Evolutionary conservation across 2,797 vertebrate species (phyloP).

Genomic region (Amphiprion clarkii): DNA sequence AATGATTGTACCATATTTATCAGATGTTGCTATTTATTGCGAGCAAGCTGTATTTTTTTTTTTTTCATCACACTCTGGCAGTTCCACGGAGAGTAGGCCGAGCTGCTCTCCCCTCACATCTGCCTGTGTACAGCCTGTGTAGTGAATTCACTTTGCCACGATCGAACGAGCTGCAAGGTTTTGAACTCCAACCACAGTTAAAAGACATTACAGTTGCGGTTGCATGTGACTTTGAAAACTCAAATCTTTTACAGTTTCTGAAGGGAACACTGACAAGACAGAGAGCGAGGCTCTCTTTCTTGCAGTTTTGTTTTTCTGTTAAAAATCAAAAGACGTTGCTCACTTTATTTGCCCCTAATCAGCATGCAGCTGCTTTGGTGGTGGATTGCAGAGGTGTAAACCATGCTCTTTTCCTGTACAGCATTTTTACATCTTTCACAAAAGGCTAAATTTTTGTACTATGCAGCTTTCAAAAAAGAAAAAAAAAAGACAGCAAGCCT

Average conservation of each 20-base stretch:
- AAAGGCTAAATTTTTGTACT: slow-evolving; percentile 59
- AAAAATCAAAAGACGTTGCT: slow-evolving; percentile 77
- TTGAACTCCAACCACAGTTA: slow-evolving; percentile 81
- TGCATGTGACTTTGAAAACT: slow-evolving; percentile 82
- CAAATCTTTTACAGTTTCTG: slow-evolving; percentile 68
- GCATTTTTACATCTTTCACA: slow-evolving; percentile 52
- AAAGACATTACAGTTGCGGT: slow-evolving; percentile 76
- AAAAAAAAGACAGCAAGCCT: slow-evolving; percentile 37
- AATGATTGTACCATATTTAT: slow-evolving; percentile 77
- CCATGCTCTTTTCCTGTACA: slow-evolving; percentile 61
- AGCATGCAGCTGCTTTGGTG: slow-evolving; percentile 81
- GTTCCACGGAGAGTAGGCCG: slow-evolving; percentile 73
- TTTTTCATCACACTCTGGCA: slow-evolving; percentile 52
- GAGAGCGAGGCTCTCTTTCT: slow-evolving; percentile 64
- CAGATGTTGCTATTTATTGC: slow-evolving; percentile 81
- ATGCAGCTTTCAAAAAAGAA: slow-evolving; percentile 49
- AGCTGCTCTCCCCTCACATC: slow-evolving; percentile 73
- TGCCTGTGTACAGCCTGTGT: slow-evolving; percentile 64
- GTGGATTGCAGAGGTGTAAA: slow-evolving; percentile 80
- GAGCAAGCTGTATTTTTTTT: slow-evolving; percentile 38
- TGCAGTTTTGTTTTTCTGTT: slow-evolving; percentile 79
- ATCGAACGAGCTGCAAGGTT: slow-evolving; percentile 75
- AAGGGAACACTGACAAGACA: slow-evolving; percentile 76
- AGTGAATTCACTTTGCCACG: slow-evolving; percentile 67
- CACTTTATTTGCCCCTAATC: slow-evolving; percentile 80